phyloP scores from a whole-genome alignment of 2,797 vertebrate species.

The Semotilus atromaculatus region DNA sequence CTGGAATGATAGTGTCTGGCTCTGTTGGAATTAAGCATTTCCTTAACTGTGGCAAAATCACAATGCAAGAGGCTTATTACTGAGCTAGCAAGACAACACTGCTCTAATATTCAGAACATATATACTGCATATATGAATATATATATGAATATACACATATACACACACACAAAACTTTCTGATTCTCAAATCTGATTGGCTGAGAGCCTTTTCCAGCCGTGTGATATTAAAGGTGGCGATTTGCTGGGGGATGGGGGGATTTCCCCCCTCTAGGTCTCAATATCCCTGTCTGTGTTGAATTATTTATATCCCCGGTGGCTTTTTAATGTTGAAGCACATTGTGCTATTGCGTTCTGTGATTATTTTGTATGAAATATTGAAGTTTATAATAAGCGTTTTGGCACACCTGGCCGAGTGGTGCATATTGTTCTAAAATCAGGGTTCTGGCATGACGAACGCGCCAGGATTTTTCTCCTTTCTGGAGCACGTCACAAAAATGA shows the following conservation, averaged over 20 bases:
- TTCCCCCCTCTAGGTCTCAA: too few relatives aligned
- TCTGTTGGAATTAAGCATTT: slow-evolving; percentile 19
- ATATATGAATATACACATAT: too few relatives aligned
- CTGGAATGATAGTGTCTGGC: slow-evolving; percentile 64
- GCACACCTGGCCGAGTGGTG: too few relatives aligned
- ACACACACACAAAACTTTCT: too few relatives aligned
- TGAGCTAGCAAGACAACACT: neutral
- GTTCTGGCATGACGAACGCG: neutral
- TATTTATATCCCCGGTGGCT: too few relatives aligned
- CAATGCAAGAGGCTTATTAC: neutral
- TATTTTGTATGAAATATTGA: neutral
- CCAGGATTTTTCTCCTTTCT: neutral
- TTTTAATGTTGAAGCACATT: neutral
- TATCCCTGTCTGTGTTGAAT: too few relatives aligned
- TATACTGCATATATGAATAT: too few relatives aligned
- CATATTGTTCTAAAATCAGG: neutral
- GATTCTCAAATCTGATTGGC: too few relatives aligned
- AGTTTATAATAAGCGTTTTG: neutral
- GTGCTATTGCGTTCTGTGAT: neutral
- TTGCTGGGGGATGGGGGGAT: too few relatives aligned
- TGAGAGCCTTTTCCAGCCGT: too few relatives aligned
- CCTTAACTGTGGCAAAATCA: neutral
- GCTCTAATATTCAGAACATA: neutral
- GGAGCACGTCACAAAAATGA: neutral
- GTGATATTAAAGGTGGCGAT: too few relatives aligned